Base-by-base conservation (phyloP, 2,888 invertebrate genomes). In the Chrysopilus asiliformis region DNA sequence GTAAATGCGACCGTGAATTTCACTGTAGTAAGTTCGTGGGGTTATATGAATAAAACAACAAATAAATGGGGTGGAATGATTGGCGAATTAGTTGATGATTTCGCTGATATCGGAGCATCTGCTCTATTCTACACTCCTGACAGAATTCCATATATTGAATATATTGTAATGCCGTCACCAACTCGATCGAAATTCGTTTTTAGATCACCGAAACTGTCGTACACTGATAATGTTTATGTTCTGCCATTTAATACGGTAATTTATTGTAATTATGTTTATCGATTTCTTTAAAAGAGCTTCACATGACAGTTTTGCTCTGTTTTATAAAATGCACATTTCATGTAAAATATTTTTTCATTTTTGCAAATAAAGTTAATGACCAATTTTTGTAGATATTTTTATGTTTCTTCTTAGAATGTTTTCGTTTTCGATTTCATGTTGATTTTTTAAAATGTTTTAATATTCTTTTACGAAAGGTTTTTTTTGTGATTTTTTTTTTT, bases 111-210 rank as follows among this genome's bases (percentile, higher is more conserved):
- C 42, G 76, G 75, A 59, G 75, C 76, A 1, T 73, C 76, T 2
- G 70, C 75, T 3, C 65, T 76, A 58, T 77, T 79, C 49, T 64
- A 79, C 38, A 73, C 73, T 1, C 51, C 62, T 2, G 73, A 79
- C 49, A 66, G 79, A 4, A 58, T 76, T 33, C 62, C 68, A 0
- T 63, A 73, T 16, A 69, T 79, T 4, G 74, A 78, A 46, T 80
- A 76, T 50, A 68, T 79, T 32, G 68, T 76, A 20, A 73, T 78
- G 58, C 74, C 77, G 10, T 73, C 77, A 0, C 71, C 73, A 2
- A 77, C 76, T 1, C 62, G 69, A 45, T 79, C 77, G 0, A 73
- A 74, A 48, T 79, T 81, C 52, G 70, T 82, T 14, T 81, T 81
- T 53, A 72, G 74, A 33, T 74, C 77, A 52, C 81, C 81, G 2